Conservation (phyloP, 2,888 invertebrate genomes). For the Athetis lepigone region DNA sequence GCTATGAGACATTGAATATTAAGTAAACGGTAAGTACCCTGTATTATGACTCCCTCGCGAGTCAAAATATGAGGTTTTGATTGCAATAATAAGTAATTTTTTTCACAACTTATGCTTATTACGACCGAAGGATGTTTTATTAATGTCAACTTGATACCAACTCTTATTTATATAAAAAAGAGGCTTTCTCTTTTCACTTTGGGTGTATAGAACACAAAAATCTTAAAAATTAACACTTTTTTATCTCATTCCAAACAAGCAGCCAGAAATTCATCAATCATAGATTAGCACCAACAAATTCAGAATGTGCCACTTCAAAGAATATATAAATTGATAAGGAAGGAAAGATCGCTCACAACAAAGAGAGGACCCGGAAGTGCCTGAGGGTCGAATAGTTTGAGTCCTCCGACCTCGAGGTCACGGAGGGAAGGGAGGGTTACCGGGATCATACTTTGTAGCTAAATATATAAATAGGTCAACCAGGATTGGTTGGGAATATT, state of each 20-base stretch:
- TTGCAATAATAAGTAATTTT: too few species aligned
- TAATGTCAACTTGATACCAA: too few species aligned
- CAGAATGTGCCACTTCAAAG: constrained; percentile 68
- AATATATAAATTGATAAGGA: constrained; percentile 69
- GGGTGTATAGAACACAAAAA: too few species aligned
- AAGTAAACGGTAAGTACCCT: too few species aligned
- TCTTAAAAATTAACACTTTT: background rate
- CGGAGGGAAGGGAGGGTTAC: constrained; percentile 33
- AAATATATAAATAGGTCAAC: constrained; percentile 52
- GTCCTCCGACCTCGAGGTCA: constrained; percentile 58
- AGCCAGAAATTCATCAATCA: constrained; percentile 40
- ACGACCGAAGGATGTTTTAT: too few species aligned
- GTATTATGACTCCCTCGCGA: too few species aligned
- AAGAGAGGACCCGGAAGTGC: constrained; percentile 75
- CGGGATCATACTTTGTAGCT: constrained; percentile 16
- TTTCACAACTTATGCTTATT: too few species aligned
- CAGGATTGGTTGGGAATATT: constrained; percentile 5
- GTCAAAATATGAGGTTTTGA: too few species aligned
- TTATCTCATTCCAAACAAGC: background rate
- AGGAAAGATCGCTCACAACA: constrained; percentile 74
- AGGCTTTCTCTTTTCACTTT: too few species aligned
- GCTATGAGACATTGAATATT: too few species aligned
- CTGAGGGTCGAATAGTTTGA: constrained; percentile 75
- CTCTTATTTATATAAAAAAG: too few species aligned
- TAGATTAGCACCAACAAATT: constrained; percentile 49